These are phyloP conservation scores for Lanius collurio DNA, from an alignment of 2,113 vertebrate genomes.

Conservation along the genomic window DNA sequence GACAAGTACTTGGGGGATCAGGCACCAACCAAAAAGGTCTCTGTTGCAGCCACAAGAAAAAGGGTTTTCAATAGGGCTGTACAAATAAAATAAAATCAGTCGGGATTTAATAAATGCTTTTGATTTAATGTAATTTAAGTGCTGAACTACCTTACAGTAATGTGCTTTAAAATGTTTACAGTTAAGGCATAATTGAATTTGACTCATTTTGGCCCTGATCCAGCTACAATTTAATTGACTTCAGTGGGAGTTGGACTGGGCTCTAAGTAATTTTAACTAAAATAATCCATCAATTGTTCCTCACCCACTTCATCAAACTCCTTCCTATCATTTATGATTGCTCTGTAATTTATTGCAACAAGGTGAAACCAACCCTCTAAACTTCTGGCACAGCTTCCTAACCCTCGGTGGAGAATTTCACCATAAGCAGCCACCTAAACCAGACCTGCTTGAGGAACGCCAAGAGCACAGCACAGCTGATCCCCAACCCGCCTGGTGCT, in stretches of 20 bases:
- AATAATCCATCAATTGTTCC: slow-evolving; percentile 59
- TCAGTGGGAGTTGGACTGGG: slow-evolving; percentile 50
- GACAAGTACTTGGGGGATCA: background rate
- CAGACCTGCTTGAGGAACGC: background rate
- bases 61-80: background rate
- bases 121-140: background rate
- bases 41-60: background rate
- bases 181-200: slow-evolving; percentile 47
- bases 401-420: background rate
- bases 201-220: slow-evolving; percentile 30
- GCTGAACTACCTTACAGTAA: slow-evolving; percentile 7
- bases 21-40: background rate
- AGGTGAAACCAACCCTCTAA: slow-evolving; percentile 3
- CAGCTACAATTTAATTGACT: slow-evolving; percentile 44
- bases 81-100: background rate
- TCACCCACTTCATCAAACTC: slow-evolving; percentile 34
- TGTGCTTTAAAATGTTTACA: slow-evolving; percentile 34
- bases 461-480: background rate
- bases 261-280: slow-evolving; percentile 41
- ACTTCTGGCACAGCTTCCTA: background rate
- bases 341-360: slow-evolving; percentile 6
- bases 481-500: background rate
- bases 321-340: background rate
- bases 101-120: background rate
- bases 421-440: background rate